phyloP scores from a whole-genome alignment of 1,140 invertebrate genomes.

The Heliconius congener region DNA sequence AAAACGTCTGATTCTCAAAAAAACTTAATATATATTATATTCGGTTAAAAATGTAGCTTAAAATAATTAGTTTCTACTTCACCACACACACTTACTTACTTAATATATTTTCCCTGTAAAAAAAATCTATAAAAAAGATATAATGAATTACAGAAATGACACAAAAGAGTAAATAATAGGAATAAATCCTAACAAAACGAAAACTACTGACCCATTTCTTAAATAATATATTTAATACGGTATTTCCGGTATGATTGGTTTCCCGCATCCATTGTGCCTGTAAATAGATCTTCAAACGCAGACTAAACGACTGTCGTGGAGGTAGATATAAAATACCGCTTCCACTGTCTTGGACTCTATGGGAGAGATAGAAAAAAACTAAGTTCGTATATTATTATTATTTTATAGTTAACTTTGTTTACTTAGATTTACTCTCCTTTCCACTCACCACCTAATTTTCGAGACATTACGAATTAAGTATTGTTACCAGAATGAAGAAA shows the following conservation, averaged over 20 bases:
- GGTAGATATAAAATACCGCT: constrained; percentile 28
- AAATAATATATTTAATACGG: constrained; percentile 14
- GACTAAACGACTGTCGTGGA: constrained; percentile 25
- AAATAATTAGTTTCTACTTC: too few species aligned
- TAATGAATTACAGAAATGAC: neutral
- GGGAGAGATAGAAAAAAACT: constrained; percentile 15
- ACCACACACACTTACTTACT: too few species aligned
- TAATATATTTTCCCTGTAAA: too few species aligned
- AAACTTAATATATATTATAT: too few species aligned
- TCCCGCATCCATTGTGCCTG: constrained; percentile 23
- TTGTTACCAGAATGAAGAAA: too few species aligned
- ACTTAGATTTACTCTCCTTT: neutral
- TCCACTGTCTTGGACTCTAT: constrained; percentile 18
- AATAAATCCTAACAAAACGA: neutral
- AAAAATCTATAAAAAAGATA: neutral
- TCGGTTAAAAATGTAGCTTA: too few species aligned
- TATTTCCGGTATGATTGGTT: constrained; percentile 21
- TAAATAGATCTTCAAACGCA: constrained; percentile 32
- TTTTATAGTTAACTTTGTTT: neutral
- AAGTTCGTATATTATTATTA: neutral
- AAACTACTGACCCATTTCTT: constrained; percentile 6
- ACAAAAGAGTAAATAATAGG: neutral
- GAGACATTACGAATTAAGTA: too few species aligned
- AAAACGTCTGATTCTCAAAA: too few species aligned
- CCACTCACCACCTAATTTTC: too few species aligned